phyloP scores from a whole-genome alignment of 2,888 invertebrate genomes.

The Eupithecia centaureata region DNA sequence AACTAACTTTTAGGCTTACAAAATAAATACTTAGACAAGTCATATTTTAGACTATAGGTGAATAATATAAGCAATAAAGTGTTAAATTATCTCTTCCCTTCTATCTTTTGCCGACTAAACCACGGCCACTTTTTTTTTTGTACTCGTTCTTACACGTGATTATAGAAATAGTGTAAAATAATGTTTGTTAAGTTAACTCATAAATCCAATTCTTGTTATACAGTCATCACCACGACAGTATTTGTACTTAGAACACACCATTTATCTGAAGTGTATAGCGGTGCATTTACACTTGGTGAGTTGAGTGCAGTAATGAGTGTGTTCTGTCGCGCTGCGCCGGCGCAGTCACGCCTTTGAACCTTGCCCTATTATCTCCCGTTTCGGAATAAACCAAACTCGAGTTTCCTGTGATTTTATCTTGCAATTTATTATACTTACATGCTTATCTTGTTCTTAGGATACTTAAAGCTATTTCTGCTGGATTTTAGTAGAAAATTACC shows the following conservation, averaged over 20 bases:
- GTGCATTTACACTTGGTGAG: constrained; percentile 48
- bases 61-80: too few species aligned
- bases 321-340: constrained; percentile 54
- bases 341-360: constrained; percentile 62
- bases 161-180: too few species aligned
- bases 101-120: too few species aligned
- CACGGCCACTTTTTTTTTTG: too few species aligned
- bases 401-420: constrained; percentile 41
- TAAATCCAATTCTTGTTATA: background rate
- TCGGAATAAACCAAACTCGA: constrained; percentile 44
- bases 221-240: background rate
- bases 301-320: constrained; percentile 53
- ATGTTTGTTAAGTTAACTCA: too few species aligned
- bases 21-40: too few species aligned
- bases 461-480: constrained; percentile 1
- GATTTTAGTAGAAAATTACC: background rate
- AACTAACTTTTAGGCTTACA: too few species aligned
- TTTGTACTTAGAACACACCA: constrained; percentile 1
- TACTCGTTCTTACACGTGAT: too few species aligned
- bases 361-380: constrained; percentile 71
- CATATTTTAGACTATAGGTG: too few species aligned
- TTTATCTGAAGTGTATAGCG: constrained; percentile 37
- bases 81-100: too few species aligned
- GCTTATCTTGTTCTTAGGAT: constrained; percentile 7
- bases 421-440: constrained; percentile 19